These are phyloP conservation scores for Hydrozoanthus gracilis DNA, from an alignment of 92 coral and sea anemone genomes.

Conservation along the genomic window DNA sequence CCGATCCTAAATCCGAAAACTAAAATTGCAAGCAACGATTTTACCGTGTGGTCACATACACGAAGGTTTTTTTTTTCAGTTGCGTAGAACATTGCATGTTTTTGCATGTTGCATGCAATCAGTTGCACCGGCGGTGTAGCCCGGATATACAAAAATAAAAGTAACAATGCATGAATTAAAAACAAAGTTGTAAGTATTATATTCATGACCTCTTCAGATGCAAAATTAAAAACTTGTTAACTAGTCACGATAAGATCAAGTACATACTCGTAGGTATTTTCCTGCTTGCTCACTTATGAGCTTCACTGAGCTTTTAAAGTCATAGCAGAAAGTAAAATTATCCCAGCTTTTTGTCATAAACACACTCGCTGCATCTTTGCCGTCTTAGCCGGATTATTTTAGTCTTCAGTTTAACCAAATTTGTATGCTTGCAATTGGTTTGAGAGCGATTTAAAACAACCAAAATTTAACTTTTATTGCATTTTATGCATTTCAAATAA, in stretches of 20 bases:
- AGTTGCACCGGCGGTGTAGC: conserved; percentile 9
- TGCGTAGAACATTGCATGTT: background rate
- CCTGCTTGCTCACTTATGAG: background rate
- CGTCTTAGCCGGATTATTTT: background rate
- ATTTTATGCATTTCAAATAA: too few relatives aligned
- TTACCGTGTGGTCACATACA: too few relatives aligned
- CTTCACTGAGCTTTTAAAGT: background rate
- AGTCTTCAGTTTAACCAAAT: background rate
- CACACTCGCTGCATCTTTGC: conserved; percentile 2
- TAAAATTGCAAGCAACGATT: too few relatives aligned
- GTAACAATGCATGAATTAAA: conserved; percentile 6
- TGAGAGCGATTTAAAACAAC: background rate
- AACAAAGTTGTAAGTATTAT: background rate
- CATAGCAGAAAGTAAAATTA: background rate
- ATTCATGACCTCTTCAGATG: background rate
- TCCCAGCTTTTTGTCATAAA: background rate
- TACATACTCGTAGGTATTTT: background rate
- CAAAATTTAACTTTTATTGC: too few relatives aligned
- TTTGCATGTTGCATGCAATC: background rate
- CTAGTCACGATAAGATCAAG: background rate
- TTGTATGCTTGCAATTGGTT: background rate
- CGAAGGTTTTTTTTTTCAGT: background rate
- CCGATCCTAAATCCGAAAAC: too few relatives aligned
- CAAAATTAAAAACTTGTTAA: background rate
- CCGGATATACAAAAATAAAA: conserved; percentile 6